Conservation (phyloP, 2,113 vertebrate genomes). For the Diphyllodes magnificus region DNA sequence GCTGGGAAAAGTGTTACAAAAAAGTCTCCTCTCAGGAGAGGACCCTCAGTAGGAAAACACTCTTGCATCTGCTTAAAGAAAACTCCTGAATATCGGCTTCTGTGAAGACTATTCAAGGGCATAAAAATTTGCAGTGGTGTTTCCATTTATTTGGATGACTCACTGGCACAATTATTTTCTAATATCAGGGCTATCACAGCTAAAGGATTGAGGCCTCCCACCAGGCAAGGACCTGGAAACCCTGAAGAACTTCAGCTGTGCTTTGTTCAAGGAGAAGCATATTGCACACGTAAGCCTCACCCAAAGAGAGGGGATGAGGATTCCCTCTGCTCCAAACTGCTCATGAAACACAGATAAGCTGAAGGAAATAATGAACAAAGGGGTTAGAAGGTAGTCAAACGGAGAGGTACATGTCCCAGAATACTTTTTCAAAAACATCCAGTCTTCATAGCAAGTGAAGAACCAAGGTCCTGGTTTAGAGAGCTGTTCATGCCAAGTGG, state of each 20-base stretch:
- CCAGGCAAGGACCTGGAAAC: neutral
- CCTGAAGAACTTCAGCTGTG: neutral
- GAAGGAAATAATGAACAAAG: neutral
- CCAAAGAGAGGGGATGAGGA: neutral
- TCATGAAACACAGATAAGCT: neutral
- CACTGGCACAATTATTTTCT: neutral
- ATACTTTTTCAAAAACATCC: neutral
- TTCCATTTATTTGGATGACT: neutral
- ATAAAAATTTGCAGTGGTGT: neutral
- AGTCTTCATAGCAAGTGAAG: neutral
- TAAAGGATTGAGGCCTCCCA: neutral
- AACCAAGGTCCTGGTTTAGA: neutral
- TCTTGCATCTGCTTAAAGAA: neutral
- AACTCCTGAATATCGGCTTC: rapidly evolving
- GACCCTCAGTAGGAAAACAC: neutral
- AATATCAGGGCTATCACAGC: neutral
- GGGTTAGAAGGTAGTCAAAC: neutral
- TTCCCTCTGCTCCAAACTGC: neutral
- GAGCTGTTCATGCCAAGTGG: neutral
- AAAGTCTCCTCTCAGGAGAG: neutral
- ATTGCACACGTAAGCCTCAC: neutral
- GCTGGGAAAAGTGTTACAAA: neutral
- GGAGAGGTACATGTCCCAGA: neutral
- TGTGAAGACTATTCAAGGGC: neutral
- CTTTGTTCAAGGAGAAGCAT: neutral